Conservation (phyloP, 2,113 vertebrate species). For the Oceanodroma tethys region DNA sequence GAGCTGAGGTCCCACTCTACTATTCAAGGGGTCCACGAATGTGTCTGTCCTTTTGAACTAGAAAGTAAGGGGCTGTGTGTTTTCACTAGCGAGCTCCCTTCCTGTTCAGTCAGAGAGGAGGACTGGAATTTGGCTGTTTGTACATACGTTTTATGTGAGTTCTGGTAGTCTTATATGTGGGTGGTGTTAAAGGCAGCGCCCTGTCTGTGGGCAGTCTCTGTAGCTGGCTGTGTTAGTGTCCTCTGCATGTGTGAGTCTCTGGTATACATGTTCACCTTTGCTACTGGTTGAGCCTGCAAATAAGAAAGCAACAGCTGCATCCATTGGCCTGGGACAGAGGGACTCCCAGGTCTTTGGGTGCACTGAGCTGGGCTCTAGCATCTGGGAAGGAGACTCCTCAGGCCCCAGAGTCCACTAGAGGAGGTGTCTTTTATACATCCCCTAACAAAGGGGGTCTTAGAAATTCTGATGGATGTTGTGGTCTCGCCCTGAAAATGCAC, state of each 20-base stretch:
- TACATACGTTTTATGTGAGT: background rate
- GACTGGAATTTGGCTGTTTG: background rate
- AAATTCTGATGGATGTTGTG: background rate
- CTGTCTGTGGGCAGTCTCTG: background rate
- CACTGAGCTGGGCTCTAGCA: background rate
- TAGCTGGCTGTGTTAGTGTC: background rate
- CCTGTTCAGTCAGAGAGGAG: background rate
- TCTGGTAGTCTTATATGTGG: background rate
- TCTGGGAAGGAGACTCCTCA: background rate
- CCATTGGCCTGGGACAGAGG: background rate
- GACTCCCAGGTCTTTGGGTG: background rate
- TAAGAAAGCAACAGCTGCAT: background rate
- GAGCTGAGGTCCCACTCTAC: background rate
- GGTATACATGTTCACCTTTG: background rate
- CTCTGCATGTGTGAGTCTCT: background rate
- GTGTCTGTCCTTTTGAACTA: background rate
- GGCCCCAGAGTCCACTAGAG: background rate
- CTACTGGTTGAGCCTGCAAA: background rate
- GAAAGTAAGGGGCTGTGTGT: background rate
- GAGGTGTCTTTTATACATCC: background rate
- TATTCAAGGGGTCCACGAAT: rapidly evolving
- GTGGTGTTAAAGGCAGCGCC: background rate
- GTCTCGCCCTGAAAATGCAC: background rate
- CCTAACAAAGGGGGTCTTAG: background rate
- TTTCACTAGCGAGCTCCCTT: background rate